These are phyloP conservation scores for Trichogramma evanescens DNA, from an alignment of 2,888 invertebrate genomes.

Conservation along the genomic window DNA sequence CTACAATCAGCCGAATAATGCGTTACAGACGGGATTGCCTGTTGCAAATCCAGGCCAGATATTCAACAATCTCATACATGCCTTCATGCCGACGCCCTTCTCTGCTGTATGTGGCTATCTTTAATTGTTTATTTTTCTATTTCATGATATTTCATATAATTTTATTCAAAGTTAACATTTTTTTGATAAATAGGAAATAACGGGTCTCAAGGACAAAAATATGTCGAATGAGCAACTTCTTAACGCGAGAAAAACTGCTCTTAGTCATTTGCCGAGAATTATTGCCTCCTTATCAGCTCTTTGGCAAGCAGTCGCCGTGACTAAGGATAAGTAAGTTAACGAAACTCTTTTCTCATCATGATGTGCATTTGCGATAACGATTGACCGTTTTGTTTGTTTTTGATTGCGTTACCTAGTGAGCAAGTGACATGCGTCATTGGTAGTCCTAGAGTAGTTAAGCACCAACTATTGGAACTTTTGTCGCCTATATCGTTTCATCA, in stretches of 20 bases:
- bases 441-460: conserved; percentile 63
- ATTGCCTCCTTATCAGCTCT: conserved; percentile 71
- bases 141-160: background rate
- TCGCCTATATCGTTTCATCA: conserved; percentile 80
- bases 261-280: conserved; percentile 73
- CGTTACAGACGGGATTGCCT: conserved; percentile 51
- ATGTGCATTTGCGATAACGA: too few species aligned
- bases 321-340: conserved; percentile 49
- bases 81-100: conserved; percentile 63
- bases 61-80: conserved; percentile 73
- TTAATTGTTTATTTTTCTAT: background rate
- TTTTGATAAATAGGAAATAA: conserved; percentile 34
- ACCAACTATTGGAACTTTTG: conserved; percentile 72
- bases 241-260: conserved; percentile 64
- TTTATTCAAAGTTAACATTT: background rate
- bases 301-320: conserved; percentile 64
- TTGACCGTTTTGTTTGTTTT: background rate
- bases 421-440: conserved; percentile 53
- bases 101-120: conserved; percentile 37
- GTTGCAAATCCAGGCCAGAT: conserved; percentile 63
- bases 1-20: conserved; percentile 52
- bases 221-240: conserved; percentile 47
- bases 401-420: conserved; percentile 42
- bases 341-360: too few species aligned
- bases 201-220: conserved; percentile 39